phyloP scores from a whole-genome alignment of 2,888 invertebrate species.

The Agrochola circellaris region DNA sequence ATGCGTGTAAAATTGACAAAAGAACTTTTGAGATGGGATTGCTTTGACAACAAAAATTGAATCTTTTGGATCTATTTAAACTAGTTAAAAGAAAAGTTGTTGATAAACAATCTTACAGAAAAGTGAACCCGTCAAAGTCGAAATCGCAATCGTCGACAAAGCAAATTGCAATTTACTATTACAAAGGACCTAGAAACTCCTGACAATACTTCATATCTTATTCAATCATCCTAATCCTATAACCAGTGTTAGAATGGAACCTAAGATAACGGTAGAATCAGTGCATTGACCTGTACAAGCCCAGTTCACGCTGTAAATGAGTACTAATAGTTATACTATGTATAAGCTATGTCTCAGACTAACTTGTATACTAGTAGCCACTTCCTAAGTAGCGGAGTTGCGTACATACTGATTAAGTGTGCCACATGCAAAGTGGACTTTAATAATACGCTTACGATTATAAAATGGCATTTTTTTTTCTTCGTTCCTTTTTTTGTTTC shows the following conservation, averaged over 20 bases:
- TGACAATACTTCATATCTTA: constrained; percentile 46
- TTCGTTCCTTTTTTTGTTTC: neutral
- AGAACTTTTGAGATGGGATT: neutral
- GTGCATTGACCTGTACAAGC: constrained; percentile 77
- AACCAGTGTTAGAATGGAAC: constrained; percentile 71
- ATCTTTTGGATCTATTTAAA: neutral
- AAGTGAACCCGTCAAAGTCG: neutral
- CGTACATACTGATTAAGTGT: constrained; percentile 79
- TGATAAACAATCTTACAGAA: neutral
- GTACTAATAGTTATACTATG: constrained; percentile 80
- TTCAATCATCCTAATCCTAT: constrained; percentile 52
- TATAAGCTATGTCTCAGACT: constrained; percentile 67
- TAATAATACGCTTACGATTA: constrained; percentile 60
- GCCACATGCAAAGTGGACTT: constrained; percentile 55
- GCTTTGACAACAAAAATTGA: neutral
- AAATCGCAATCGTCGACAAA: too few relatives aligned
- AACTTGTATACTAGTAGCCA: constrained; percentile 64
- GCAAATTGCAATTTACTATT: constrained; percentile 9
- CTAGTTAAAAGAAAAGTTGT: too few relatives aligned
- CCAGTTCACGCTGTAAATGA: constrained; percentile 80
- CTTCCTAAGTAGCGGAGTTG: constrained; percentile 81
- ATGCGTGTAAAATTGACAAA: neutral
- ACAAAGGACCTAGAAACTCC: constrained; percentile 27
- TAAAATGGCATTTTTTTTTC: constrained; percentile 44
- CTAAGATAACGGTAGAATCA: constrained; percentile 80